Conservation (phyloP, 2,888 invertebrate genomes). For the Dryobota labecula region DNA sequence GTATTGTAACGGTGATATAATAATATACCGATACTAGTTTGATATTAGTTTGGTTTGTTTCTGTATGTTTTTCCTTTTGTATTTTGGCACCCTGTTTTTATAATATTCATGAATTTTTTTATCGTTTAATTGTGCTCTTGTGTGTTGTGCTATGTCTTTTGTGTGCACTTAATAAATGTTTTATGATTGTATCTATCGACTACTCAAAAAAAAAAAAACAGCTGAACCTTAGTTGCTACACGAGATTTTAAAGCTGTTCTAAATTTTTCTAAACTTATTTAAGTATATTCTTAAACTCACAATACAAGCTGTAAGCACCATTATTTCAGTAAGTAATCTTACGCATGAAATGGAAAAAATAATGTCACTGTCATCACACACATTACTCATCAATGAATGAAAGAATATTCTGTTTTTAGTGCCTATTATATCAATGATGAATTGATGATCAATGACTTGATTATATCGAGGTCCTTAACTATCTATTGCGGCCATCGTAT, state of each 20-base stretch:
- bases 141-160: too few species aligned
- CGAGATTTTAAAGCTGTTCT: not conserved
- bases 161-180: too few species aligned
- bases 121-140: too few species aligned
- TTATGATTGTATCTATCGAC: too few species aligned
- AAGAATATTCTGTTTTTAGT: not conserved
- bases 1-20: constrained; percentile 30
- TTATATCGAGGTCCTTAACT: not conserved
- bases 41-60: too few species aligned
- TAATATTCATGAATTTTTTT: too few species aligned
- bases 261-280: too few species aligned
- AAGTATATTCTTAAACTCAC: not conserved
- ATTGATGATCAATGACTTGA: too few species aligned
- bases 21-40: not conserved
- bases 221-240: constrained; percentile 15
- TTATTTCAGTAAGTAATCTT: constrained; percentile 2
- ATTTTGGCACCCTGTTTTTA: too few species aligned
- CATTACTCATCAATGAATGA: constrained; percentile 14
- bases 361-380: too few species aligned
- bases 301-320: not conserved
- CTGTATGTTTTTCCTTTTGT: too few species aligned
- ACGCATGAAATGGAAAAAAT: constrained; percentile 1
- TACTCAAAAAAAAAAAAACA: not conserved
- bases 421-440: not conserved
- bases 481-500: not conserved